Evolutionary conservation across 2,888 invertebrate genomes (phyloP).

Genomic region (Alloscopus bannaensis): DNA sequence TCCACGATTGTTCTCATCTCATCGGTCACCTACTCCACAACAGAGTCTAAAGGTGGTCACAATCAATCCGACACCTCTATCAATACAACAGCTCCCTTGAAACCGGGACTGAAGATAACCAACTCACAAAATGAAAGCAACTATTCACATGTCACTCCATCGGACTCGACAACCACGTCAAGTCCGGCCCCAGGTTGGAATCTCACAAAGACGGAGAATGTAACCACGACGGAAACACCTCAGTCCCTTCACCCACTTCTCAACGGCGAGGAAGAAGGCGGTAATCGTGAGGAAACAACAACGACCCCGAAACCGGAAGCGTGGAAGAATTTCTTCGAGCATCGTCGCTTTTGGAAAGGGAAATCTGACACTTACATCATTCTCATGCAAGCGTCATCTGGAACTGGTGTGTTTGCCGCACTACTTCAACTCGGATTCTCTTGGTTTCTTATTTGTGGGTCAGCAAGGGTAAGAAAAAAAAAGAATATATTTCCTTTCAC

Average conservation of each 20-base stretch:
- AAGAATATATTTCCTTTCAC: background rate
- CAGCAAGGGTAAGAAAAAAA: conserved; percentile 23
- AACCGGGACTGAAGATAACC: background rate
- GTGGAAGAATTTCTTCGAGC: conserved; percentile 26
- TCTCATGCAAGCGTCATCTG: conserved; percentile 46
- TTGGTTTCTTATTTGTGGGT: conserved; percentile 48
- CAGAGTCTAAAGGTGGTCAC: background rate
- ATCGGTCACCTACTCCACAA: conserved; percentile 9
- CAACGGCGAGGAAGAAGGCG: background rate
- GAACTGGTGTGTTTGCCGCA: conserved; percentile 40
- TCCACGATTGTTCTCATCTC: conserved; percentile 33
- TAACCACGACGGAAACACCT: background rate
- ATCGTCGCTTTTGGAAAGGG: conserved; percentile 40
- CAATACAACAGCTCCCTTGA: background rate
- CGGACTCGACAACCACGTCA: conserved; percentile 20
- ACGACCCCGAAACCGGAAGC: background rate
- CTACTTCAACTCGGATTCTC: conserved; percentile 43
- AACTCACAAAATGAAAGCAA: background rate
- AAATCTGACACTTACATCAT: conserved; percentile 49
- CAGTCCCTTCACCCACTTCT: background rate
- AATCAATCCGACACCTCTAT: background rate
- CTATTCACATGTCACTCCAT: too few species aligned
- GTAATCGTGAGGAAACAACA: conserved; percentile 1
- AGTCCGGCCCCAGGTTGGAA: background rate
- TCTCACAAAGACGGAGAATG: background rate